A percentile compares a stretch with the other conserved stretches of the same genome.
phyloP scores from a whole-genome alignment of 2,888 invertebrate species.

The Rhyacophila evoluta region DNA sequence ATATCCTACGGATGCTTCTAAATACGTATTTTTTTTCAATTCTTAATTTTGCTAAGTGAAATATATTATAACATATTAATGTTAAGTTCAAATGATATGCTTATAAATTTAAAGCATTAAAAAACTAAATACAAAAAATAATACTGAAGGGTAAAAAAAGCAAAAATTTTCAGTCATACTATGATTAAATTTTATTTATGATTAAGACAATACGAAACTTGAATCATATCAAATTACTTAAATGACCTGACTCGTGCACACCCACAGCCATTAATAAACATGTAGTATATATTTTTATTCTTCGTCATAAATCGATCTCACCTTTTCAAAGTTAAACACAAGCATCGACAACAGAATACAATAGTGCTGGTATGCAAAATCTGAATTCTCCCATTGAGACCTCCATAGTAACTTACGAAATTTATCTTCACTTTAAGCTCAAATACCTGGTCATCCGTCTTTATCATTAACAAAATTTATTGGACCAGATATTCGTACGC shows the following conservation, averaged over 20 bases:
- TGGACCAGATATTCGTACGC: conserved; percentile 17
- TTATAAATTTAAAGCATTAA: no score
- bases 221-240: background rate
- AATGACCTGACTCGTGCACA: background rate
- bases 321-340: conserved; percentile 1
- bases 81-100: no score
- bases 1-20: no score
- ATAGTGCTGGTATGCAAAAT: background rate
- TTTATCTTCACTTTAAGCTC: background rate
- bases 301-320: conserved; percentile 7
- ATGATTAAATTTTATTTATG: no score
- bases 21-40: no score
- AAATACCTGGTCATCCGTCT: conserved; percentile 11
- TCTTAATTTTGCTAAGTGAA: no score
- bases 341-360: background rate
- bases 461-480: conserved; percentile 41
- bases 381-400: background rate
- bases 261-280: background rate
- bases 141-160: no score
- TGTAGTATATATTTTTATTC: background rate
- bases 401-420: background rate
- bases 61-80: no score
- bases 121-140: no score
- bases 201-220: background rate
- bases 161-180: no score